phyloP scores from a whole-genome alignment of 2,888 invertebrate genomes.

The Chrysomela aeneicollis region DNA sequence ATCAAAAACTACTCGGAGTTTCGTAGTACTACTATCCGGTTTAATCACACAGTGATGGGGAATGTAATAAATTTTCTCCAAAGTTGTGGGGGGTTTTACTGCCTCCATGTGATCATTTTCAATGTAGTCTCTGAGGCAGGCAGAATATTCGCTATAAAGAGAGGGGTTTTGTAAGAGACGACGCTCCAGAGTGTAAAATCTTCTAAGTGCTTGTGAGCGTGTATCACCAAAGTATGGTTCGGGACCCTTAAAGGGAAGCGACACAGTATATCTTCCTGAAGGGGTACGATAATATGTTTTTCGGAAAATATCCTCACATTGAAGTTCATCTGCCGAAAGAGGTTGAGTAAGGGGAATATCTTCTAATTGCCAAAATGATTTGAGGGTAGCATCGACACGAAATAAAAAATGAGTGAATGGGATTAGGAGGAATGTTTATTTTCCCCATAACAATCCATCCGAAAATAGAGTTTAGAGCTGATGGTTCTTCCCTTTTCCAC shows the following conservation, averaged over 20 bases:
- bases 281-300: not conserved
- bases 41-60: slow-evolving; percentile 10
- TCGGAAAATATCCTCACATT: not conserved
- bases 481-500: not conserved
- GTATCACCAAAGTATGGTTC: slow-evolving; percentile 4
- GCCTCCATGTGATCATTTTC: slow-evolving; percentile 9
- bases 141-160: not conserved
- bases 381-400: not conserved
- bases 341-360: not conserved
- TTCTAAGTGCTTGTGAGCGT: not conserved
- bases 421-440: not conserved
- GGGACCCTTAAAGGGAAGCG: not conserved
- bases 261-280: not conserved
- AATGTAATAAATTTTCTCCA: slow-evolving; percentile 8
- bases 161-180: not conserved
- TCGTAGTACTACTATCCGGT: slow-evolving; percentile 9
- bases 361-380: slow-evolving; percentile 5
- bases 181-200: slow-evolving; percentile 5
- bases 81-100: not conserved
- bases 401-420: not conserved
- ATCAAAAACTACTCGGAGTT: slow-evolving; percentile 13
- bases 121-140: slow-evolving; percentile 8
- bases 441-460: slow-evolving; percentile 2
- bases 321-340: not conserved
- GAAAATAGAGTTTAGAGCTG: not conserved